phyloP scores from a whole-genome alignment of 2,888 invertebrate species.

The Coleophora deauratella region DNA sequence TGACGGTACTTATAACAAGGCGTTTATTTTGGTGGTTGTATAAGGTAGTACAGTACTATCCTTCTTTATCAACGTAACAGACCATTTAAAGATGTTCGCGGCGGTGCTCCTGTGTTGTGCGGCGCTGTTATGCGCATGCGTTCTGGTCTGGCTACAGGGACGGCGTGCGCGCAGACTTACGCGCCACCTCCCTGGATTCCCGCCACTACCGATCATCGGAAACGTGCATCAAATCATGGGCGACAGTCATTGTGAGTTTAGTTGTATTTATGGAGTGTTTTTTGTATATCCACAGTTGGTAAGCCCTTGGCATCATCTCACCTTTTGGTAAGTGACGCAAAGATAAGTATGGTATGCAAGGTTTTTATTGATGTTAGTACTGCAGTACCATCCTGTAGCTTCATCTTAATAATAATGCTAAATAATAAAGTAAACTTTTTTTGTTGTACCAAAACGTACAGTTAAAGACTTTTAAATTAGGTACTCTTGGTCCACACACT shows the following conservation, averaged over 20 bases:
- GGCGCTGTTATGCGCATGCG: constrained; percentile 17
- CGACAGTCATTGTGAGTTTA: constrained; percentile 25
- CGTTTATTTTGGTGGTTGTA: no score
- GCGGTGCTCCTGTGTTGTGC: constrained; percentile 18
- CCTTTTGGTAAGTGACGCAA: not conserved
- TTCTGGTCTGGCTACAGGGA: constrained; percentile 19
- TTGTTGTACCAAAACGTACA: no score
- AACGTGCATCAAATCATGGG: constrained; percentile 30
- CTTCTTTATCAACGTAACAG: no score
- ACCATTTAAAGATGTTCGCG: constrained; percentile 28
- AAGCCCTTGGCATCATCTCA: not conserved
- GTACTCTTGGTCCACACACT: no score
- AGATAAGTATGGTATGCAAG: not conserved
- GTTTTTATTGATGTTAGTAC: not conserved
- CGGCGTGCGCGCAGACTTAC: constrained; percentile 28
- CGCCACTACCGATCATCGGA: constrained; percentile 36
- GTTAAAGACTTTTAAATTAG: no score
- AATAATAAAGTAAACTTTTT: no score
- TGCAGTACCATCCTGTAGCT: not conserved
- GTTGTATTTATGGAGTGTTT: not conserved
- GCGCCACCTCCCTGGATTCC: constrained; percentile 29
- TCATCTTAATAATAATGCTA: not conserved
- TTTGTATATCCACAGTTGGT: not conserved
- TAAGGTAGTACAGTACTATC: no score
- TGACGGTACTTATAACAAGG: no score